phyloP scores from a whole-genome alignment of 1,140 invertebrate species.

The Pseudomyrmex cubaensis region DNA sequence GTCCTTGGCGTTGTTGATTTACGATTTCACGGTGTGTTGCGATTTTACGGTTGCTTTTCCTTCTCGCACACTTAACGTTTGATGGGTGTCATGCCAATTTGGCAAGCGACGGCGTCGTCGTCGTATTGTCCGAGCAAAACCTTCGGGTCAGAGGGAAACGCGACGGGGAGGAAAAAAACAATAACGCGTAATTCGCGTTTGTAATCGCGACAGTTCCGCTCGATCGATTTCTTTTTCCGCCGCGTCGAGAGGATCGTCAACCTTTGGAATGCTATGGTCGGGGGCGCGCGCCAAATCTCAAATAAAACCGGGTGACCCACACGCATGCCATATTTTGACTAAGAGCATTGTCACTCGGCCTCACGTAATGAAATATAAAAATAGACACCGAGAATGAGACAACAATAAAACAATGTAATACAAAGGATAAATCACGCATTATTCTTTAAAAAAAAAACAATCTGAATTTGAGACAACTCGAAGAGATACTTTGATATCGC shows the following conservation, averaged over 20 bases:
- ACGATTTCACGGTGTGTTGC: neutral
- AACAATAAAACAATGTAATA: no score
- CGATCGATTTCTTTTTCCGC: slow-evolving; percentile 61
- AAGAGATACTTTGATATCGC: no score
- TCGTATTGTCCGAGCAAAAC: no score
- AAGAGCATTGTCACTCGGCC: slow-evolving; percentile 66
- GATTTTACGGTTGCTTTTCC: neutral
- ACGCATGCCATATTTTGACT: slow-evolving; percentile 67
- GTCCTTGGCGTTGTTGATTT: neutral
- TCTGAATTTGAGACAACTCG: neutral
- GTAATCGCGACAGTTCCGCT: slow-evolving; percentile 27
- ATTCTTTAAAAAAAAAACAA: no score
- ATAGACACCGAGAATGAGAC: neutral
- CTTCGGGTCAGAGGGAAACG: neutral
- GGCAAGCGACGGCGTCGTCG: slow-evolving; percentile 15
- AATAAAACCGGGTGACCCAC: slow-evolving; percentile 79
- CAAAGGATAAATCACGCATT: no score
- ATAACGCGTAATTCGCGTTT: slow-evolving; percentile 29
- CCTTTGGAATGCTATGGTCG: slow-evolving; percentile 72
- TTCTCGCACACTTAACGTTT: slow-evolving; percentile 19
- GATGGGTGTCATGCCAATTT: slow-evolving; percentile 42
- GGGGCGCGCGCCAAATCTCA: slow-evolving; percentile 78
- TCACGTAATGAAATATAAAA: slow-evolving; percentile 11
- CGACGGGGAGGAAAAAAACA: neutral
- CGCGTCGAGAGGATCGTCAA: slow-evolving; percentile 77